Conservation (phyloP, 2,113 vertebrate genomes). For the Spea multiplicata region DNA sequence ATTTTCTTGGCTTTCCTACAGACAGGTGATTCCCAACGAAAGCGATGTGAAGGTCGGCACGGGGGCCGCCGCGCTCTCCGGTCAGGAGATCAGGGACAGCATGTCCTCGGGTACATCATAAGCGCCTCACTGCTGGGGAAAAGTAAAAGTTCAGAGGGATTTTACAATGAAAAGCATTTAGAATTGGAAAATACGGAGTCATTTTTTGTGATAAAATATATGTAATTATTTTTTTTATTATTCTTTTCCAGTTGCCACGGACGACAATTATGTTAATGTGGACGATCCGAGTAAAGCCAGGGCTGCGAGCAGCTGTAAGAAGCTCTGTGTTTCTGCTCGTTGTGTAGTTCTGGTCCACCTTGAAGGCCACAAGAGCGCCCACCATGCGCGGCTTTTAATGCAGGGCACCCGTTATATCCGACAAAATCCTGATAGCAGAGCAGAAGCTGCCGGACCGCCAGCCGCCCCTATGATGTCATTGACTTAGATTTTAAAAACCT, state of each 20-base stretch:
- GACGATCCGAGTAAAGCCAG: neutral
- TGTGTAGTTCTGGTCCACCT: neutral
- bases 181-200: too few relatives aligned
- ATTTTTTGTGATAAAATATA: too few relatives aligned
- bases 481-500: too few relatives aligned
- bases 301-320: neutral
- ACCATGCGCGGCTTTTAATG: neutral
- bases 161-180: too few relatives aligned
- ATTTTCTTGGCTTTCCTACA: neutral
- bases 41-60: neutral
- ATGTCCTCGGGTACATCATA: neutral
- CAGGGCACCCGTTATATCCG: neutral
- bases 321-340: neutral
- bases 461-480: too few relatives aligned
- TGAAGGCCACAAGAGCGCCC: neutral
- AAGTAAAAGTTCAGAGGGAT: neutral
- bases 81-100: constrained; percentile 1
- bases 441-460: neutral
- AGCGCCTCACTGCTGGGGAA: neutral
- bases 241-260: constrained; percentile 13
- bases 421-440: neutral
- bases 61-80: neutral
- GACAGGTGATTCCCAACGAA: constrained; percentile 8
- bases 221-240: too few relatives aligned
- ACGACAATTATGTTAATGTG: constrained; percentile 22